Evolutionary conservation across 2,113 vertebrate species (phyloP).

Genomic region (Cricetomys ansorgei): DNA sequence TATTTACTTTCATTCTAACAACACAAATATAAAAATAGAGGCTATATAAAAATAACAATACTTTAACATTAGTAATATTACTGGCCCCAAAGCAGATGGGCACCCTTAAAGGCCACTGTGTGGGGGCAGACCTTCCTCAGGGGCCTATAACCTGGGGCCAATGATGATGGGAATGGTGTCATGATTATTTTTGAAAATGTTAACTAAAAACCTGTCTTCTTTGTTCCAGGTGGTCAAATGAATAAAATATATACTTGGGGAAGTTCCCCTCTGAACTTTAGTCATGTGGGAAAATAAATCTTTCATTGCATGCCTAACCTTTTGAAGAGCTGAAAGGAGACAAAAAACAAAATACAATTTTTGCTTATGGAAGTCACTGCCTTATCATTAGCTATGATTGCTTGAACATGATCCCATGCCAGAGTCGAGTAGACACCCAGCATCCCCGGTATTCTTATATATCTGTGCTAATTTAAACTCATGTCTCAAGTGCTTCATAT

Average conservation of each 20-base stretch:
- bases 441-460: background rate
- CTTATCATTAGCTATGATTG: slow-evolving; percentile 39
- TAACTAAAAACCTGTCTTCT: slow-evolving; percentile 4
- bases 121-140: background rate
- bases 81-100: slow-evolving; percentile 46
- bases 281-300: slow-evolving; percentile 58
- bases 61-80: slow-evolving; percentile 61
- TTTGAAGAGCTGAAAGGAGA: slow-evolving; percentile 68
- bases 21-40: slow-evolving; percentile 73
- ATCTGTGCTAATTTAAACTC: background rate
- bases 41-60: slow-evolving; percentile 61
- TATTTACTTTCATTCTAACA: slow-evolving; percentile 63
- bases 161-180: background rate
- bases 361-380: slow-evolving; percentile 31
- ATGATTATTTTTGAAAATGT: background rate
- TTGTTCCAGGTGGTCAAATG: slow-evolving; percentile 67
- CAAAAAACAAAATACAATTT: slow-evolving; percentile 54
- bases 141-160: background rate
- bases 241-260: slow-evolving; percentile 64
- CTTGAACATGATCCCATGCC: background rate
- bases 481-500: background rate
- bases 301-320: slow-evolving; percentile 6
- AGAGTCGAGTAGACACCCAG: background rate
- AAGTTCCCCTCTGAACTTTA: slow-evolving; percentile 36
- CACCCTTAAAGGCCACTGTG: slow-evolving; percentile 45